A percentile compares a stretch with the other conserved stretches of the same genome.
Conservation (phyloP, 2,888 invertebrate species). For the Aspidiotus destructor region DNA sequence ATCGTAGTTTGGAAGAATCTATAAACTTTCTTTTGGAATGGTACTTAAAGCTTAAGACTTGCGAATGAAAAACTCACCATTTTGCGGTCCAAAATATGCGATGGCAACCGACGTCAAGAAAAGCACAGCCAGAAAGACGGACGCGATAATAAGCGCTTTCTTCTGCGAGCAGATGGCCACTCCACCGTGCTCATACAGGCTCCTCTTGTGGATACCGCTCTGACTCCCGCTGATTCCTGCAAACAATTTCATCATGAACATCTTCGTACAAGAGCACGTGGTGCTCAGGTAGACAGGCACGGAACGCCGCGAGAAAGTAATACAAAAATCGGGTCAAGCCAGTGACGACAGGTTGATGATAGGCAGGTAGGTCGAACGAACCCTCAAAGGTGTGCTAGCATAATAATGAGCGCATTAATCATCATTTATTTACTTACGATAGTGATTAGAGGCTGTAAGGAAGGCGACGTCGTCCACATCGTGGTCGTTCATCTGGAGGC, state of each 20-base stretch:
- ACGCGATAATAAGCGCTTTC: conserved; percentile 70
- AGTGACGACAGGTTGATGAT: too few species aligned
- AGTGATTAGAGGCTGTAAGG: conserved; percentile 55
- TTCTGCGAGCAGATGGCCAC: conserved; percentile 81
- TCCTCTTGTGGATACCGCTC: conserved; percentile 54
- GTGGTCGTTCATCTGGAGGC: conserved; percentile 68
- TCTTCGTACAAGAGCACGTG: too few species aligned
- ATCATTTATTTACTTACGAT: conserved; percentile 32
- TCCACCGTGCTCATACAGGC: conserved; percentile 61
- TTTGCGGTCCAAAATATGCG: conserved; percentile 80
- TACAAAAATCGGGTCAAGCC: too few species aligned
- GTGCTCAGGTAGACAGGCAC: too few species aligned
- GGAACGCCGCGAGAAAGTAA: too few species aligned
- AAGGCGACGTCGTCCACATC: conserved; percentile 89
- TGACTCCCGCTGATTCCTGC: conserved; percentile 47
- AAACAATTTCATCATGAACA: conserved; percentile 35
- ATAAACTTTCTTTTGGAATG: too few species aligned
- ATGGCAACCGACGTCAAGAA: conserved; percentile 76
- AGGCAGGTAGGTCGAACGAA: too few species aligned
- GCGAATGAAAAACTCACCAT: conserved; percentile 49
- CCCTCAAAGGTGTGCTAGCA: too few species aligned
- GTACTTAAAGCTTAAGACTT: background rate
- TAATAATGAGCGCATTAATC: too few species aligned
- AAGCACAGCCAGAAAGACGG: conserved; percentile 66
- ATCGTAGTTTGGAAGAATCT: too few species aligned